Base-by-base conservation (phyloP, 2,888 invertebrate species). In the Zelleria hepariella region DNA sequence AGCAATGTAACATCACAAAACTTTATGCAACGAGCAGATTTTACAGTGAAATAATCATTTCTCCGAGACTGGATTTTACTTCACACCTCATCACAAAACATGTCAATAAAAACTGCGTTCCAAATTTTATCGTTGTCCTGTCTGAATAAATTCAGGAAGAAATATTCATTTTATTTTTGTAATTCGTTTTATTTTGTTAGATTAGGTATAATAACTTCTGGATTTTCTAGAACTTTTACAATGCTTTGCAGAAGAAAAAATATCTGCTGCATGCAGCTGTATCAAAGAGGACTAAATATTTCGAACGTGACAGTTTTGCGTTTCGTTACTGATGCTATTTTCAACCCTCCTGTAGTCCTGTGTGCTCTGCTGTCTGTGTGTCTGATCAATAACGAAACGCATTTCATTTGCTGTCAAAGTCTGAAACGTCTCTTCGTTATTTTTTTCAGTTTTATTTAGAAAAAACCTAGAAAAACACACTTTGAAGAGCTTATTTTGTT, bases 81-180 rank as follows among this genome's bases (percentile, higher is more conserved):
- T 86, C 86, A 87, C 87, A 88, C 86, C 88, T 86, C 88, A 88
- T 87, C 88, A 86, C 86, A 88, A 87, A n/a, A 88, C 86, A 86
- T 87, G 86, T 86, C 83, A 85, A 73, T 67, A 61, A 70, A 66
- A 63, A 72, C 60, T 72, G 77, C 81, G 79, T 81, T 82, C 82
- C 67, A 58, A 23, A n/a, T n/a, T n/a, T n/a, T n/a, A n/a, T n/a
- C n/a, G n/a, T n/a, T n/a, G n/a, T n/a, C n/a, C n/a, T n/a, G n/a
- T n/a, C n/a, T n/a, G n/a, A n/a, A n/a, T n/a, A n/a, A n/a, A n/a
- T n/a, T n/a, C n/a, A n/a, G n/a, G n/a, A n/a, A n/a, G n/a, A n/a
- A n/a, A n/a, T n/a, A n/a, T n/a, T n/a, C n/a, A n/a, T n/a, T n/a
- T n/a, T n/a, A n/a, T n/a, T n/a, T n/a, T n/a, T n/a, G n/a, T n/a